Base-by-base conservation (phyloP, 2,113 vertebrate species). In the Salminus brasiliensis region DNA sequence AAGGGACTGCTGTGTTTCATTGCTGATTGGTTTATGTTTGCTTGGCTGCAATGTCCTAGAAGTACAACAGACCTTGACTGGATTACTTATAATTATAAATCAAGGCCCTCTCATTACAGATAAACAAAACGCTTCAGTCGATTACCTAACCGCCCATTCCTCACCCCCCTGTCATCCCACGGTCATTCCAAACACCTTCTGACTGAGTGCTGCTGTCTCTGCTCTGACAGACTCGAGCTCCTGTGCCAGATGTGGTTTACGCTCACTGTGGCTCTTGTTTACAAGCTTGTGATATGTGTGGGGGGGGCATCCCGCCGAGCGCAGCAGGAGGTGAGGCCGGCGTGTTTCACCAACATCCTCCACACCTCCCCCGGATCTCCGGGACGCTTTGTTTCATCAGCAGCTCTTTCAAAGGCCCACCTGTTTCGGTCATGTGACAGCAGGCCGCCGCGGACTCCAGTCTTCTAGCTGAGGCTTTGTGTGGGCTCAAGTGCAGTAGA, bases 321-420 rank as follows among this genome's bases (percentile, higher is more conserved):
- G n/a, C 39, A 43, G 57, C 66, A 43, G 66, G 66, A 23, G 39
- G 41, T 15, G 47, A 2, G 18, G 23, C 63, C 27, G n/a, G 36
- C 36, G 32, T 73, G 55, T 73, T 55, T 55, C 52, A 55, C 52
- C 71, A 57, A 25, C 29, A 34, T 30, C 70, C 29, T 49, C 47
- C 47, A 55, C 70, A 36, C 32, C 53, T 32, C 34, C 21, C 36
- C 32, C 32, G 36, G 9, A 66, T 36, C 32, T 15, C 27, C 34
- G 32, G 21, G 52, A 47, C 3, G 25, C 45, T 30, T 65, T 76
- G 29, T 32, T 43, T 76, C 25, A 47, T 47, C 34, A 27, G 23
- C 12, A 27, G 41, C 23, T 25, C 66, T 39, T 29, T 30, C 66
- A 81, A 65, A 76, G 57, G 43, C 18, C 30, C 80, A 81, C 43